Conservation (phyloP, 1,140 invertebrate genomes). For the Trypoxylus dichotomus region DNA sequence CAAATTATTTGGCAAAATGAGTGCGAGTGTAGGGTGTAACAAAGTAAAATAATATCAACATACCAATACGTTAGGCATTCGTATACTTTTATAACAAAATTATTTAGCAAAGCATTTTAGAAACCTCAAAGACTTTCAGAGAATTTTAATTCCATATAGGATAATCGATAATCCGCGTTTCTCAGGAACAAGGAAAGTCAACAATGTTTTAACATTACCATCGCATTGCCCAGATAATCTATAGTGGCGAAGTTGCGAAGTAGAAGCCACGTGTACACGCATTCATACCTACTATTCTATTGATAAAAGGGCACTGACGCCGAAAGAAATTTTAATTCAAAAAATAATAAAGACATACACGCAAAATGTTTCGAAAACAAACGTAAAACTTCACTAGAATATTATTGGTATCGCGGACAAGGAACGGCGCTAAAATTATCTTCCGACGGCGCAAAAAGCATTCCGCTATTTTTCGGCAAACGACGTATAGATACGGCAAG, state of each 20-base stretch:
- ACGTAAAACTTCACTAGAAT: neutral
- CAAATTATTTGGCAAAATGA: too few relatives aligned
- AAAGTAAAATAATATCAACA: too few relatives aligned
- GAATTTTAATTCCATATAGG: neutral
- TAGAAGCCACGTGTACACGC: neutral
- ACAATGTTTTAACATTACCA: neutral
- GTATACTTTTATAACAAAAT: too few relatives aligned
- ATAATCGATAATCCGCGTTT: neutral
- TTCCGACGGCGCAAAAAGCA: neutral
- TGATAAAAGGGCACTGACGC: neutral
- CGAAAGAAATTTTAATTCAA: neutral
- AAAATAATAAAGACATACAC: neutral
- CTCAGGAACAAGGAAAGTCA: neutral
- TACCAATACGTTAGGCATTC: too few relatives aligned
- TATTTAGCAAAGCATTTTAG: neutral
- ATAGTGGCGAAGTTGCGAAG: neutral
- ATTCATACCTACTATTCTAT: neutral
- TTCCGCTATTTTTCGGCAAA: neutral
- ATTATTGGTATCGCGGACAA: neutral
- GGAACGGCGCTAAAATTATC: neutral
- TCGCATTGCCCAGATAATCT: too few relatives aligned
- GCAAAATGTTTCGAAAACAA: neutral
- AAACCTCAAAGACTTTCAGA: neutral
- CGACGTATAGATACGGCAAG: neutral
- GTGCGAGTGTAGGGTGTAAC: too few relatives aligned